Evolutionary conservation across 2,888 invertebrate genomes (phyloP).

Genomic region (Nomada fucata): DNA sequence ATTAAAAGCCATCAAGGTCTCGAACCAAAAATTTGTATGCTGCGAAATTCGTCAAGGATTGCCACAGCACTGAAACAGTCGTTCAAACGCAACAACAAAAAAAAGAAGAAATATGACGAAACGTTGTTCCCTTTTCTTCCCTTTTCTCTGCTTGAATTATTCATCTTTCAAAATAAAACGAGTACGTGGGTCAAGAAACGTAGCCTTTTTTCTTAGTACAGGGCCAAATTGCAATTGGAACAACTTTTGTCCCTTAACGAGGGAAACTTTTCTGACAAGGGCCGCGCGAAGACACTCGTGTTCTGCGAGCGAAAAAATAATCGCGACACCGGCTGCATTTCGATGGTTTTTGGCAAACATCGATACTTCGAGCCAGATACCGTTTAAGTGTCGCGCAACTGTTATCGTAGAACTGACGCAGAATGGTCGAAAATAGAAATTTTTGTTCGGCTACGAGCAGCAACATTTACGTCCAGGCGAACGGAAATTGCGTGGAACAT

Average conservation of each 20-base stretch:
- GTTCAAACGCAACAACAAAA: neutral
- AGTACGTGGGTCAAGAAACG: neutral
- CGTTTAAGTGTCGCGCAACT: neutral
- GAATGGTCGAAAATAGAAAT: neutral
- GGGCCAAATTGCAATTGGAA: neutral
- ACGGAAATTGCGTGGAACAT: neutral
- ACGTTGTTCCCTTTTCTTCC: too few species aligned
- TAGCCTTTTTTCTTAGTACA: neutral
- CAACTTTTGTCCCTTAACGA: neutral
- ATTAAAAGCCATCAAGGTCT: conserved; percentile 31
- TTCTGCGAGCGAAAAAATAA: neutral
- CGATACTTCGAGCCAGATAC: neutral
- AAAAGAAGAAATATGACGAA: neutral
- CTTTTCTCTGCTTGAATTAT: too few species aligned
- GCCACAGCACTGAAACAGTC: neutral
- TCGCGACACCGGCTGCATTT: neutral
- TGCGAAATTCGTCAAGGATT: neutral
- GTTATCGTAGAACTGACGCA: neutral
- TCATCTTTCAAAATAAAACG: neutral
- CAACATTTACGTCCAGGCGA: neutral
- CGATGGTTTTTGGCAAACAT: neutral
- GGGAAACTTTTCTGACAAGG: neutral
- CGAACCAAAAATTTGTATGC: conserved; percentile 7
- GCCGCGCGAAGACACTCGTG: neutral
- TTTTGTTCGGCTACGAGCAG: neutral